These are phyloP conservation scores for Poecile atricapillus DNA, from an alignment of 2,113 vertebrate genomes.

Conservation along the genomic window DNA sequence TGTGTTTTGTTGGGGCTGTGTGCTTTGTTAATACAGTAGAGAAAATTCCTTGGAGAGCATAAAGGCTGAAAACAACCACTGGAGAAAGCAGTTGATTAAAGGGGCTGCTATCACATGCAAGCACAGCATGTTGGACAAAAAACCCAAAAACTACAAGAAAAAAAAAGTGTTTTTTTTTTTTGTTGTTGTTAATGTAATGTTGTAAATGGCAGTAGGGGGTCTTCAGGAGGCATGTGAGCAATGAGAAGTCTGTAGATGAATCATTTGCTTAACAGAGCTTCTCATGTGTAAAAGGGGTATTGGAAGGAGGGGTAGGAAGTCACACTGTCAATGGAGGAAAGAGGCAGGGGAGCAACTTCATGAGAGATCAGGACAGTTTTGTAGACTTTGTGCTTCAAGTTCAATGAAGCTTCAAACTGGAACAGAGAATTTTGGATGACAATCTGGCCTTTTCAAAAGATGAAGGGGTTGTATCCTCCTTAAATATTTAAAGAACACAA, in stretches of 20 bases:
- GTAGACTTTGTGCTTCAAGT: background rate
- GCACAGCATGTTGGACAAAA: background rate
- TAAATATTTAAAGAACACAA: slow-evolving; percentile 49
- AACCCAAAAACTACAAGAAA: background rate
- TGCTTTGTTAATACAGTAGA: background rate
- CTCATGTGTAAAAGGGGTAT: background rate
- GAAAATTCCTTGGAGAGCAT: background rate
- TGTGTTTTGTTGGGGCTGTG: background rate
- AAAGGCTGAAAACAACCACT: background rate
- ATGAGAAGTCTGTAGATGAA: background rate
- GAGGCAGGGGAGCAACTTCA: background rate
- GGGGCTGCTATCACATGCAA: background rate
- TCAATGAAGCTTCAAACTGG: background rate
- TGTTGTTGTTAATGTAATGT: background rate
- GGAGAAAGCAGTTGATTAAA: background rate
- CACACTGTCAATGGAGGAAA: rapidly evolving
- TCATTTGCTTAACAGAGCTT: background rate
- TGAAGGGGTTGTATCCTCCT: background rate
- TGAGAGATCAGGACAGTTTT: background rate
- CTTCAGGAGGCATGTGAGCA: background rate
- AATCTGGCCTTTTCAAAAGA: slow-evolving; percentile 15
- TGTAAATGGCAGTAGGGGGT: background rate
- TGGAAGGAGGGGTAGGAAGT: background rate
- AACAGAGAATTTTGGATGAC: background rate
- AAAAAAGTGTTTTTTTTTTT: background rate